Percentiles rank a stretch among this genome's conserved stretches.
Conservation (phyloP, 2,888 invertebrate species). For the Urechis unicinctus region DNA sequence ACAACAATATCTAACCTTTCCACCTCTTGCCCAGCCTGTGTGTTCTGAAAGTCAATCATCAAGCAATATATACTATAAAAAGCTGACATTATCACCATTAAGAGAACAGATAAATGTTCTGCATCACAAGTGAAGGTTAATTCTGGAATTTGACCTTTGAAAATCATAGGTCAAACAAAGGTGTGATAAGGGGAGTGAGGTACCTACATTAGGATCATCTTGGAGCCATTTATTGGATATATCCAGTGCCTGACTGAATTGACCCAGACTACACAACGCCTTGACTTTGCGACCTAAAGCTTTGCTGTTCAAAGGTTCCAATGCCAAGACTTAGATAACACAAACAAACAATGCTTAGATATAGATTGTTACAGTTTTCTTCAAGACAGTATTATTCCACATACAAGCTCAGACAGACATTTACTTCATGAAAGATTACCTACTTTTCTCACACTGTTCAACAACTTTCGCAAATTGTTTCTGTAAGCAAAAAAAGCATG, state of each 20-base stretch:
- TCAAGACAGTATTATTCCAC: no score
- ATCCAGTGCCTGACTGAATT: constrained; percentile 34
- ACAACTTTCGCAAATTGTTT: constrained; percentile 34
- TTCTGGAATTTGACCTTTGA: no score
- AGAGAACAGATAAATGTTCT: no score
- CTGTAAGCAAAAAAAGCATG: constrained; percentile 26
- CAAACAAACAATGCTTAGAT: background rate
- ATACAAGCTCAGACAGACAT: no score
- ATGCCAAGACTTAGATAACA: constrained; percentile 26
- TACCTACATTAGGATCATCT: constrained; percentile 33
- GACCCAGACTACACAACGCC: constrained; percentile 34
- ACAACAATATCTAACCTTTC: constrained; percentile 36
- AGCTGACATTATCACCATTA: no score
- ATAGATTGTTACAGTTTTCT: background rate
- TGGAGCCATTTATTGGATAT: constrained; percentile 32
- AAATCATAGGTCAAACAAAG: no score
- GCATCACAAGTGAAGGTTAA: no score
- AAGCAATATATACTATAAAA: no score
- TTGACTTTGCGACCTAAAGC: constrained; percentile 40
- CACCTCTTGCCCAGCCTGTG: constrained; percentile 33
- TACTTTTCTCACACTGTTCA: constrained; percentile 36
- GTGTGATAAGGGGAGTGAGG: no score
- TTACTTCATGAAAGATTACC: constrained; percentile 10
- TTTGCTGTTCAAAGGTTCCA: constrained; percentile 28
- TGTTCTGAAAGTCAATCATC: constrained; percentile 26